A percentile compares a stretch with the other conserved stretches of the same genome.
Conservation (phyloP, 2,888 invertebrate genomes). For the Melangyna quadrimaculata region DNA sequence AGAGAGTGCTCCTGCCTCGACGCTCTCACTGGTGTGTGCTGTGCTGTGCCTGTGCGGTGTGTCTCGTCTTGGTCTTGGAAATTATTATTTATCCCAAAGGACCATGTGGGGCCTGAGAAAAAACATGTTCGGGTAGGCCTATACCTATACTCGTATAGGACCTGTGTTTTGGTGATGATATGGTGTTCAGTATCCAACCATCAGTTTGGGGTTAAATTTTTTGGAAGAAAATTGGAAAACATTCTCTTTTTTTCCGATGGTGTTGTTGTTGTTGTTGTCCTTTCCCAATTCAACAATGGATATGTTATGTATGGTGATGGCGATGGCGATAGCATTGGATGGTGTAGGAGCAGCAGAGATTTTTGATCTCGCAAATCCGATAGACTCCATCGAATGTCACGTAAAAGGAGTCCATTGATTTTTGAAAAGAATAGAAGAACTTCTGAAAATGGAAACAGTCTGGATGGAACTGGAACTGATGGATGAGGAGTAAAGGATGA, state of each 20-base stretch:
- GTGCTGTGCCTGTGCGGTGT: constrained; percentile 10
- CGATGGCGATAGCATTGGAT: neutral
- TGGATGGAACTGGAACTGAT: neutral
- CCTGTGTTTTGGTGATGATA: constrained; percentile 7
- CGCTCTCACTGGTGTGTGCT: no score
- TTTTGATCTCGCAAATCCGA: constrained; percentile 57
- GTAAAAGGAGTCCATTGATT: constrained; percentile 55
- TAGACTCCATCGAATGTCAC: constrained; percentile 53
- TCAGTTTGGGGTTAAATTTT: constrained; percentile 48
- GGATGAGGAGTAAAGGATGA: neutral
- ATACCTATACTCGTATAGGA: constrained; percentile 1
- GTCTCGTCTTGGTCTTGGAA: constrained; percentile 65
- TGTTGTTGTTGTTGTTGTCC: neutral
- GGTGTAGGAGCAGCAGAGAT: constrained; percentile 34
- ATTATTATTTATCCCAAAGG: constrained; percentile 69
- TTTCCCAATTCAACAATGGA: constrained; percentile 7
- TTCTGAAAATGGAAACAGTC: constrained; percentile 44
- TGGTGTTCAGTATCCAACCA: constrained; percentile 28
- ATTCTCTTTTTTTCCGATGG: neutral
- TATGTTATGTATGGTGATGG: neutral
- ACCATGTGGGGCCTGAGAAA: constrained; percentile 24
- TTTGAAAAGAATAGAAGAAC: constrained; percentile 43
- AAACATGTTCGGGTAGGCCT: constrained; percentile 57
- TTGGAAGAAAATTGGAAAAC: constrained; percentile 50
- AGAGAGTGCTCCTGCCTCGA: constrained; percentile 29